A percentile compares a stretch with the other conserved stretches of the same genome.
Conservation (phyloP, 2,113 vertebrate species). For the Xenopus borealis region DNA sequence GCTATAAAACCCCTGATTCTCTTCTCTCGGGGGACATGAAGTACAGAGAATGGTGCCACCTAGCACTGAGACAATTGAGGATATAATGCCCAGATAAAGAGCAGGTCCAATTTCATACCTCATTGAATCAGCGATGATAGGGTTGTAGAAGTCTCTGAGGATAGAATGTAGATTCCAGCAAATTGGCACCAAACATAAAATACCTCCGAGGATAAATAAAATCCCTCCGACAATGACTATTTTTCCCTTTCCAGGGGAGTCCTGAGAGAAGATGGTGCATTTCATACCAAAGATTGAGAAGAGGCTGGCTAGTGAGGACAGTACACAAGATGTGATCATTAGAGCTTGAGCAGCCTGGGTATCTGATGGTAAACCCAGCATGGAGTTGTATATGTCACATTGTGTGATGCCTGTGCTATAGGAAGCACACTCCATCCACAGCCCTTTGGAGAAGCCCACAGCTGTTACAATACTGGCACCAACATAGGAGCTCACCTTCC, state of each 20-base stretch:
- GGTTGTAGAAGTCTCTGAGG: conserved; percentile 83
- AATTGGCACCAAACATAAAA: conserved; percentile 83
- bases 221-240: conserved; percentile 73
- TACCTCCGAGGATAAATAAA: conserved; percentile 75
- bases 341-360: conserved; percentile 86
- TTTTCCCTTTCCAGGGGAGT: conserved; percentile 69
- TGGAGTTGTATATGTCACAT: conserved; percentile 93
- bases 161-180: conserved; percentile 90
- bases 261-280: conserved; percentile 85
- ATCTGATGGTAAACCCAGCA: conserved; percentile 80
- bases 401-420: conserved; percentile 94
- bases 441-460: conserved; percentile 81
- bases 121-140: conserved; percentile 72
- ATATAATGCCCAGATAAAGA: conserved; percentile 83
- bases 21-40: conserved; percentile 67
- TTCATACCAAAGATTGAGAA: conserved; percentile 81
- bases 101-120: conserved; percentile 91
- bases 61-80: conserved; percentile 77
- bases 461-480: conserved; percentile 92
- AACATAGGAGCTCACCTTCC: conserved; percentile 83
- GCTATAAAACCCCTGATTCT: conserved; percentile 38
- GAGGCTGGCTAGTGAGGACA: conserved; percentile 74
- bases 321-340: conserved; percentile 86
- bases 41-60: conserved; percentile 81
- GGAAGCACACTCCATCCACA: conserved; percentile 95